Evolutionary conservation across 2,113 vertebrate species (phyloP), one percentile per base, ranked within the genome.

Genomic region (Lagopus leucura): DNA sequence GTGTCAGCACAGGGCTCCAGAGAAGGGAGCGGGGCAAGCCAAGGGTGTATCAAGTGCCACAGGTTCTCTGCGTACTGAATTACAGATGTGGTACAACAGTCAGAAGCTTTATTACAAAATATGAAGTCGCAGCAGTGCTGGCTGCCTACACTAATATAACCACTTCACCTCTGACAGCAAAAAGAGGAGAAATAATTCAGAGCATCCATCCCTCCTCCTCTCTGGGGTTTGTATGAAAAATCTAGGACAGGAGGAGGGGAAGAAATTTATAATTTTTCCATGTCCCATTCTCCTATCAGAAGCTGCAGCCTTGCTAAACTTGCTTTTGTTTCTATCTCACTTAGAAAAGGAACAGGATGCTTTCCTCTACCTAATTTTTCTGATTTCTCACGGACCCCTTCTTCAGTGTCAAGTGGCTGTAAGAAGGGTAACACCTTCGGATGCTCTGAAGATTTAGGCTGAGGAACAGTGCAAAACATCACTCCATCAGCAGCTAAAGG

Each of bases 391-490:
- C 17, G 5, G 25, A 28, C 1, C 6, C 6, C 24, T 45, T 89
- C 19, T 74, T 42, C 61, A 64, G 17, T 2, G 12, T 6, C 34
- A 67, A 73, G 21, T 0, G 0, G 10, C 25, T 70, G 16, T 32
- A 34, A 74, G 27, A 47, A 0, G 0, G 4, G 21, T 25, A 72
- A 61, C 7, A 67, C 10, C 22, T 57, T 43, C 1, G 0, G 32
- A 21, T 69, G 48, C 32, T 81, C 63, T 63, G 22, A 84, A 92
- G 47, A 74, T 15, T 86, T 27, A 70, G 27, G 14, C 21, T 36
- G 65, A 47, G 71, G n/a, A 81, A 50, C 30, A 67, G 6, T 19
- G 3, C 1, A 76, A 65, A 79, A 77, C 70, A 25, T 16, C 42
- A 21, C 36, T 86, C 58, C 48, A 70, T 45, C 11, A 43, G 57